Percentiles rank a stretch among this genome's conserved stretches.
Evolutionary conservation across 1,140 invertebrate genomes (phyloP).

Genomic region (Linepithema humile): DNA sequence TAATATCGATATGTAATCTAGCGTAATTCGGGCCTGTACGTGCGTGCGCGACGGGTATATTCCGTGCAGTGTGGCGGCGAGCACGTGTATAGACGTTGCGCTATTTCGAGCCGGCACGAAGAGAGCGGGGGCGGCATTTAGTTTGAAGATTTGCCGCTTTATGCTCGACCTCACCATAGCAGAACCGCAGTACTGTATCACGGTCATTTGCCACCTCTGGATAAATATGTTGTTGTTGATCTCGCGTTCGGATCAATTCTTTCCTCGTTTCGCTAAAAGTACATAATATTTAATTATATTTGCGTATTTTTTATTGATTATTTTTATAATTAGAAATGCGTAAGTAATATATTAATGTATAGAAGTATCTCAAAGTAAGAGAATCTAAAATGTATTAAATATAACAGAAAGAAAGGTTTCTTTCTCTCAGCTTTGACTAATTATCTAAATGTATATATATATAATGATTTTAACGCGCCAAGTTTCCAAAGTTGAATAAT

Average conservation of each 20-base stretch:
- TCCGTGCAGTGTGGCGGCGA: conserved; percentile 55
- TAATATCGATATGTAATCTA: conserved; percentile 24
- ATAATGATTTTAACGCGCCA: not conserved
- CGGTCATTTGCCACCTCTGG: not conserved
- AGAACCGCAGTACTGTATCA: conserved; percentile 52
- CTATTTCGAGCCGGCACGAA: conserved; percentile 76
- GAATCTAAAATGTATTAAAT: not conserved
- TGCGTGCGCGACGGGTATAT: conserved; percentile 49
- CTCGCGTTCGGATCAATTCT: not conserved
- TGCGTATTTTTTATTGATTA: no score
- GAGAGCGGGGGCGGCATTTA: conserved; percentile 78
- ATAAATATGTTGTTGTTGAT: not conserved
- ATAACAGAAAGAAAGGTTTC: not conserved
- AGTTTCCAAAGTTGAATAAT: not conserved
- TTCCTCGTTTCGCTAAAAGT: not conserved
- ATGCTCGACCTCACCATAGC: conserved; percentile 66
- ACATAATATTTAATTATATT: no score
- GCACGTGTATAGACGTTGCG: conserved; percentile 77
- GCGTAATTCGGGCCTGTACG: conserved; percentile 47
- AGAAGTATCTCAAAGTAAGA: not conserved
- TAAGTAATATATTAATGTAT: no score
- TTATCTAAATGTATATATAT: not conserved
- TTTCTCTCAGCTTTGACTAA: not conserved
- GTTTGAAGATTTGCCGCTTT: conserved; percentile 75
- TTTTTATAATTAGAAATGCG: not conserved